phyloP scores from a whole-genome alignment of 2,888 invertebrate genomes.

The Tinea semifulvella region DNA sequence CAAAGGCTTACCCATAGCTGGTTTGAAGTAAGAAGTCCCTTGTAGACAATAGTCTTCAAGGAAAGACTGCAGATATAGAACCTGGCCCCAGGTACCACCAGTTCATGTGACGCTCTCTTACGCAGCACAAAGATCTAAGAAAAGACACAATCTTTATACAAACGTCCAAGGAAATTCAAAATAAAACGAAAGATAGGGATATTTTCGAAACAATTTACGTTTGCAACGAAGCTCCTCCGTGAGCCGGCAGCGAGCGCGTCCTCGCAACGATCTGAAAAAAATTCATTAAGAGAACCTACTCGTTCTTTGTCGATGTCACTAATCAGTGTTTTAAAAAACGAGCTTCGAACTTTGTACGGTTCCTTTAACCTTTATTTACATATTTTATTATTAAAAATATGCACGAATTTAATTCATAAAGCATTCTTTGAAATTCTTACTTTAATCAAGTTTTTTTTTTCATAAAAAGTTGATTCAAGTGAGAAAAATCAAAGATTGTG shows the following conservation, averaged over 20 bases:
- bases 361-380: conserved; percentile 2
- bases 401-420: too few relatives aligned
- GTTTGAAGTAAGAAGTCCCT: conserved; percentile 95
- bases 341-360: conserved; percentile 5
- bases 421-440: too few relatives aligned
- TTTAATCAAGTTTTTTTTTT: too few relatives aligned
- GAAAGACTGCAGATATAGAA: conserved; percentile 98
- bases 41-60: conserved; percentile 91
- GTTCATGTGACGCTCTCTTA: conserved; percentile 90
- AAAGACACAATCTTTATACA: conserved; percentile 22
- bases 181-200: neutral
- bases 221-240: conserved; percentile 38
- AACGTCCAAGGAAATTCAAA: neutral
- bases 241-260: conserved; percentile 24
- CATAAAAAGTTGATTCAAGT: too few relatives aligned
- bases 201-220: conserved; percentile 35
- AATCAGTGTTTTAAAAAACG: conserved; percentile 6
- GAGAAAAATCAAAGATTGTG: too few relatives aligned
- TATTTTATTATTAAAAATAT: too few relatives aligned
- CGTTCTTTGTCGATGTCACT: conserved; percentile 14
- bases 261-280: conserved; percentile 52
- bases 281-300: conserved; percentile 43
- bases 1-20: conserved; percentile 77
- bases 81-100: conserved; percentile 84
- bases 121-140: conserved; percentile 89